Evolutionary conservation across 2,797 vertebrate genomes (phyloP), one percentile per base, ranked within the genome.

Genomic region (Antrozous pallidus): DNA sequence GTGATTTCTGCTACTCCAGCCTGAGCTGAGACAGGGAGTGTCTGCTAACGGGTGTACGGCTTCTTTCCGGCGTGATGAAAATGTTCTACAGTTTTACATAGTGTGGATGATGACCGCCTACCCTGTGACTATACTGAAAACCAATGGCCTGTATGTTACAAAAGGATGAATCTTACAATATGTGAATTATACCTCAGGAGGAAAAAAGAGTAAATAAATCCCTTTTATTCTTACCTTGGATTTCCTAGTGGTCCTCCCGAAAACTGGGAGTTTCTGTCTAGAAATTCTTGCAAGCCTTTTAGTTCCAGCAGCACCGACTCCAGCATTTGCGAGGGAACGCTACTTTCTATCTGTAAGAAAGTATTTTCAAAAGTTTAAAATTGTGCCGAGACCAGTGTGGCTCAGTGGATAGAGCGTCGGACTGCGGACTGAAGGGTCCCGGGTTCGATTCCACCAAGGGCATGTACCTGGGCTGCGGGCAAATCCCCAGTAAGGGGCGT

Each of bases 231-330:
- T 97, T 98, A 99, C 99, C 98, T 99, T 91, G 98, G 98, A 90
- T 99, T 98, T 83, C 99, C 99, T 49, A 99, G 98, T 42, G 99
- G 98, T 13, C 99, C 99, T 9, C 99, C 98, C 97, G 99, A 98
- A 98, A 99, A 99, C 87, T 99, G 99, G 38, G 99, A 99, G 98
- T 99, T 99, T 98, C 99, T 99, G 82, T 99, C 99, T 36, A 99
- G 98, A 97, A 99, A 99, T 87, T 99, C 99, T 90, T 98, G 98
- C 85, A 99, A 97, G 78, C 99, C 99, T 61, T 98, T 98, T 14
- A 99, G 98, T 96, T 99, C 98, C 84, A 99, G 96, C 5, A 99
- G 98, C 22, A 99, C 98, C 0, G 98, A 97, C 98, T 99, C 99
- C 94, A 99, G 98, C 40, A 99, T 97, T 8, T 97, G 98, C 0